Percentiles rank a stretch among this genome's conserved stretches.
phyloP scores from a whole-genome alignment of 1,140 invertebrate species.

The Alviniconcha marisindica region DNA sequence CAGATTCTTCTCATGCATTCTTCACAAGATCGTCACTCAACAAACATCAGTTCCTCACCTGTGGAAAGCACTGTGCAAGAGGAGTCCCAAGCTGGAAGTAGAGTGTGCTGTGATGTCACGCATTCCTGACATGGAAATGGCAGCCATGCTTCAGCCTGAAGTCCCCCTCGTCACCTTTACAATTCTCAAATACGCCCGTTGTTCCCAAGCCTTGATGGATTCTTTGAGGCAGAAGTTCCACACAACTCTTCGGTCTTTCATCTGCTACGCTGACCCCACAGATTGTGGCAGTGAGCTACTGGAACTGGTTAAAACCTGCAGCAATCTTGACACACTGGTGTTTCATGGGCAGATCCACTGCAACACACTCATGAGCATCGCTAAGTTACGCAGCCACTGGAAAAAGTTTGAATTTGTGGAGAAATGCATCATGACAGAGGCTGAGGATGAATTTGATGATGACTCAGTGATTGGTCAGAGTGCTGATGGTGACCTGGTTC shows the following conservation, averaged over 20 bases:
- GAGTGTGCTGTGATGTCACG: conserved; percentile 54
- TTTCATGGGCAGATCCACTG: conserved; percentile 50
- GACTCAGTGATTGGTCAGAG: conserved; percentile 46
- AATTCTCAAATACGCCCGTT: conserved; percentile 52
- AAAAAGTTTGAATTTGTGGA: conserved; percentile 47
- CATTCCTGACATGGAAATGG: conserved; percentile 50
- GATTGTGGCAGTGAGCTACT: conserved; percentile 41
- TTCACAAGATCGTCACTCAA: conserved; percentile 33
- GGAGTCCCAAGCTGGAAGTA: conserved; percentile 51
- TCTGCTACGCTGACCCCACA: conserved; percentile 50
- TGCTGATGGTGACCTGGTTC: conserved; percentile 41
- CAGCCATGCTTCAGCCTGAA: conserved; percentile 53
- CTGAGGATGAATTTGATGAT: conserved; percentile 42
- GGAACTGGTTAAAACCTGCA: conserved; percentile 39
- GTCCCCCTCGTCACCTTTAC: conserved; percentile 49
- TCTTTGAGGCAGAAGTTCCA: conserved; percentile 50
- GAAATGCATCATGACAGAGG: conserved; percentile 42
- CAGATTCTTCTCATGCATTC: conserved; percentile 54
- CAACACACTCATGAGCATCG: conserved; percentile 38
- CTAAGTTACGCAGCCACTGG: conserved; percentile 39
- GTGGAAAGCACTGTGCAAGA: conserved; percentile 46
- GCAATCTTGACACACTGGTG: conserved; percentile 42
- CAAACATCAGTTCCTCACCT: too few species aligned
- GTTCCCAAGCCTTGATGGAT: conserved; percentile 46
- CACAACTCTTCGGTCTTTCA: conserved; percentile 49